Evolutionary conservation across 1,140 invertebrate species (phyloP), one percentile per base, ranked within the genome.

Genomic region (Microplitis mediator): DNA sequence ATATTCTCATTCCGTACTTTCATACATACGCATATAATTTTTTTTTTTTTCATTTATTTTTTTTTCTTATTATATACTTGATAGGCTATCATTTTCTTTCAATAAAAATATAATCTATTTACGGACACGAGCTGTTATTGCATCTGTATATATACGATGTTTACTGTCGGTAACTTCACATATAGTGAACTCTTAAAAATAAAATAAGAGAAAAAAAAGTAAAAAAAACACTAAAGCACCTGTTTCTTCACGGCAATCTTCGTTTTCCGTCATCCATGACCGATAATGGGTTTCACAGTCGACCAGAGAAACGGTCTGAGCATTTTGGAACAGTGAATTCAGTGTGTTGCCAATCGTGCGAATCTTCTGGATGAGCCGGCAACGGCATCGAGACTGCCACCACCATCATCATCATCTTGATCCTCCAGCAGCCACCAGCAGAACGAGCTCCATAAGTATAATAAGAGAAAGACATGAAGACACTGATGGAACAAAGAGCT

Each of bases 251-350:
- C 69, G 69, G 69, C 32, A 71, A 64, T 71, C 54, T 71, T 64
- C 60, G n/a, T 71, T 71, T n/a, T 61, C 52, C 61, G 45, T 71
- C 69, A 71, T 64, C 69, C 69, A 54, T 71, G 69, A 71, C 69
- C 50, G 50, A 71, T 71, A 64, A 64, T 71, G 32, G 69, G 50
- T 64, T 70, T 71, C 34, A 62, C 61, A 64, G 50, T 54, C 56
- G 60, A 51, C 45, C 32, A 52, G 61, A 64, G 45, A 70, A 39
- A 71, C 23, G 11, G 51, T 16, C 52, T 50, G 62, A 31, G 2
- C 23, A 64, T 64, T 35, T 50, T 14, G 13, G 11, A 23, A 23
- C 45, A 23, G 14, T 56, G 39, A 54, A 71, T 32, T 39, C 35
- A 63, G n/a, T 61, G 50, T 34, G 50, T 71, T 31, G 60, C 36